A percentile compares a stretch with the other conserved stretches of the same genome.
Evolutionary conservation across 2,797 vertebrate species (phyloP).

Genomic region (Eulemur albifrons): DNA sequence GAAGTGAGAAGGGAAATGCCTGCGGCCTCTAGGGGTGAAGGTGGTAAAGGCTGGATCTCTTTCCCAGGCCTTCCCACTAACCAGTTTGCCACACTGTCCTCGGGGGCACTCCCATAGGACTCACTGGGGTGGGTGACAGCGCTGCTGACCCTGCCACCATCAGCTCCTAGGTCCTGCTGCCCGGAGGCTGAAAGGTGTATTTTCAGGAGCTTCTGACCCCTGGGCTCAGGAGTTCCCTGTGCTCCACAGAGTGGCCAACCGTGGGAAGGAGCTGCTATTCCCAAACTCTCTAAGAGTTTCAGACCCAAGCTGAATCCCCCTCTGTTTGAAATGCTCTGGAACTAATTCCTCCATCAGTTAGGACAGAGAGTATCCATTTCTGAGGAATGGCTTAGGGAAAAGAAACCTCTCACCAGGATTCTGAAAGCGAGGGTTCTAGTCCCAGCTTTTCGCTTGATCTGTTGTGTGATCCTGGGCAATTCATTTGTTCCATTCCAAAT

Average conservation of each 20-base stretch:
- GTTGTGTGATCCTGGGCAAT: not conserved
- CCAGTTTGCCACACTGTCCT: not conserved
- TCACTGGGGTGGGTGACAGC: not conserved
- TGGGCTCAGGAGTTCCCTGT: not conserved
- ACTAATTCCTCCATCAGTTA: too few species aligned
- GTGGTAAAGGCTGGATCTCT: not conserved
- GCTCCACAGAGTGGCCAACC: not conserved
- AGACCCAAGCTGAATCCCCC: not conserved
- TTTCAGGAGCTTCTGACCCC: not conserved
- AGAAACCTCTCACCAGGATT: not conserved
- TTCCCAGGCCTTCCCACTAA: not conserved
- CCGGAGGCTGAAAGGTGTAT: not conserved
- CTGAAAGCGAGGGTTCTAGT: not conserved
- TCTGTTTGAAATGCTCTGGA: not conserved
- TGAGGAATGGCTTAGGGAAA: not conserved
- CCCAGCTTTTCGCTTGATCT: not conserved
- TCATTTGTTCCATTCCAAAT: not conserved
- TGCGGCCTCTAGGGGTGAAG: not conserved
- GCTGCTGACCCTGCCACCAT: accelerated
- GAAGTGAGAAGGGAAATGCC: not conserved
- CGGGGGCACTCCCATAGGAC: accelerated
- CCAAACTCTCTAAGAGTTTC: not conserved
- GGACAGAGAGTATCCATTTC: not conserved
- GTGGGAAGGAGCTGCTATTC: accelerated
- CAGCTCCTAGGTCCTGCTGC: not conserved